Conservation (phyloP, 2,888 invertebrate species). For the Sialis lutaria region DNA sequence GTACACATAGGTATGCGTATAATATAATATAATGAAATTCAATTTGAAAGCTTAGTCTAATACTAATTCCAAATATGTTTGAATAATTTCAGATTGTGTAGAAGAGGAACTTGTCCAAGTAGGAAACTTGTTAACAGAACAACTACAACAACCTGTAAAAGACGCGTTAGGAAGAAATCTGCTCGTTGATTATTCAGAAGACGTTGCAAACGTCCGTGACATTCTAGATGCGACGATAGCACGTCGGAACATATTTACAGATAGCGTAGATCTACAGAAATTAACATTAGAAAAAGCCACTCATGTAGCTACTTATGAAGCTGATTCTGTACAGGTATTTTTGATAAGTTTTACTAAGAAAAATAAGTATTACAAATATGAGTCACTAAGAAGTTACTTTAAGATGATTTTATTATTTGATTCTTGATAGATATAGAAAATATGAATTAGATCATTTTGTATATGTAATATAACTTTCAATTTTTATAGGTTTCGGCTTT, state of each 20-base stretch:
- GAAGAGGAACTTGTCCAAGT: conserved; percentile 51
- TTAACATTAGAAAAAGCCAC: conserved; percentile 61
- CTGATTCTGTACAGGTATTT: conserved; percentile 43
- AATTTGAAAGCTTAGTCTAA: neutral
- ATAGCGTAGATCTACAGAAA: conserved; percentile 58
- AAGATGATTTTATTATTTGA: too few relatives aligned
- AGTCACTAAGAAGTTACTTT: too few relatives aligned
- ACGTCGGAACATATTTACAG: conserved; percentile 51
- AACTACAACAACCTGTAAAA: conserved; percentile 61
- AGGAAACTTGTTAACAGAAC: conserved; percentile 60
- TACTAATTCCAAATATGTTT: conserved; percentile 3
- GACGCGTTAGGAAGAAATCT: conserved; percentile 56
- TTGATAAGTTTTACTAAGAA: too few relatives aligned
- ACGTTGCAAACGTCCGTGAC: conserved; percentile 53
- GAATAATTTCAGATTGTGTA: conserved; percentile 32
- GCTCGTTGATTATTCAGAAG: conserved; percentile 49
- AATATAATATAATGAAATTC: neutral
- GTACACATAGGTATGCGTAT: conserved; percentile 34
- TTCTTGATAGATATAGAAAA: too few relatives aligned
- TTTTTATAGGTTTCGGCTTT: too few relatives aligned
- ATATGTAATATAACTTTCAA: too few relatives aligned
- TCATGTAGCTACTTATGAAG: conserved; percentile 58
- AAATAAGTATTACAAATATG: too few relatives aligned
- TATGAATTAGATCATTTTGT: too few relatives aligned
- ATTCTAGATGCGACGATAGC: conserved; percentile 51